Evolutionary conservation across 2,797 vertebrate species (phyloP).

Genomic region (Anisognathus igniventris): DNA sequence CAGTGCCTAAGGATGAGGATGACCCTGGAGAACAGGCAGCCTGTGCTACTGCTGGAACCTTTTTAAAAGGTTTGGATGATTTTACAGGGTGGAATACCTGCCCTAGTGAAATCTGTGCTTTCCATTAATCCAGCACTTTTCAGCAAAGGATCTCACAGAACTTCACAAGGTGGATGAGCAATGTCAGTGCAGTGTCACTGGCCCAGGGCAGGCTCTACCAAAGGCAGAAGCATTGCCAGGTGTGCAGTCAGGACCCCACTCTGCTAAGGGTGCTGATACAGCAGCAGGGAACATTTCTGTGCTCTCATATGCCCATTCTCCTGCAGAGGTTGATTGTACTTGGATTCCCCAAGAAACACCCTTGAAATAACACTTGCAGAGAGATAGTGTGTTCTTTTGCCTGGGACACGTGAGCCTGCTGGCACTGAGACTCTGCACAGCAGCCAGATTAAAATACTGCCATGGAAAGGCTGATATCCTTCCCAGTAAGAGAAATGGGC

Average conservation of each 20-base stretch:
- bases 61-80: not conserved
- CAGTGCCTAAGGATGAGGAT: not conserved
- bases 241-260: not conserved
- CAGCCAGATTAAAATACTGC: not conserved
- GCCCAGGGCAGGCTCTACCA: not conserved
- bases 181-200: not conserved
- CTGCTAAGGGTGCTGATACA: not conserved
- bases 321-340: not conserved
- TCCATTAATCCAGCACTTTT: not conserved
- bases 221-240: not conserved
- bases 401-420: constrained; percentile 15
- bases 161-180: not conserved
- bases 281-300: not conserved
- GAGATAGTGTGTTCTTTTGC: constrained; percentile 20
- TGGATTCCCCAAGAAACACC: not conserved
- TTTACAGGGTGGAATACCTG: not conserved
- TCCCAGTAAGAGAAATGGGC: not conserved
- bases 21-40: not conserved
- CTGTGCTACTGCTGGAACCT: not conserved
- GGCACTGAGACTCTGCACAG: not conserved
- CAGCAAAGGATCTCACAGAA: not conserved
- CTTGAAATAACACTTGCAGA: constrained; percentile 30
- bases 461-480: not conserved
- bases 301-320: not conserved
- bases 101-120: not conserved